Evolutionary conservation across 2,113 vertebrate genomes (phyloP).

Genomic region (Ceuthmochares aereus): DNA sequence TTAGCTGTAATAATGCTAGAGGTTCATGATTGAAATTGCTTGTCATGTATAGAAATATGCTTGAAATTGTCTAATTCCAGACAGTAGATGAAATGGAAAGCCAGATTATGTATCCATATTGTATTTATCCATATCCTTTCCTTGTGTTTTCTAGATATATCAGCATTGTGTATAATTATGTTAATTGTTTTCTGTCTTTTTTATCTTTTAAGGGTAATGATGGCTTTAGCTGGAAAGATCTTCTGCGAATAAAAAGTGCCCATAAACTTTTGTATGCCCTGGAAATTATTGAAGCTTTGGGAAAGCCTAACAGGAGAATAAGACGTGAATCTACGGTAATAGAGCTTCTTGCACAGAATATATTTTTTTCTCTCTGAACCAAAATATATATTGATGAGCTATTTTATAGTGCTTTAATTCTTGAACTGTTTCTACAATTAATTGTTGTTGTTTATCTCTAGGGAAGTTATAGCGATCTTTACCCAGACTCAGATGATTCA

Average conservation of each 20-base stretch:
- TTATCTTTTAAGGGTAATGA: constrained; percentile 83
- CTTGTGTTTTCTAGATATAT: neutral
- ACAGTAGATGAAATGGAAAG: neutral
- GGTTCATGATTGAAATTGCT: neutral
- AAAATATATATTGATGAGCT: neutral
- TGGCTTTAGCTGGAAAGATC: constrained; percentile 95
- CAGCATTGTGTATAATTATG: neutral
- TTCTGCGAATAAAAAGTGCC: constrained; percentile 94
- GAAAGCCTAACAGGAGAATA: constrained; percentile 96
- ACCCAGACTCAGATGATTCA: constrained; percentile 98
- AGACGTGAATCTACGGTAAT: constrained; percentile 93
- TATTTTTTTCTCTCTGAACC: neutral
- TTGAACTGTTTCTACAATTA: neutral
- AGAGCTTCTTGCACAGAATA: neutral
- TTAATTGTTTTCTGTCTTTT: neutral
- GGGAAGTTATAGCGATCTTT: constrained; percentile 98
- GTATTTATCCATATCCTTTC: neutral
- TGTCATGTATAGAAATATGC: neutral
- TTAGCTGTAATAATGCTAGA: neutral
- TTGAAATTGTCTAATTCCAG: neutral
- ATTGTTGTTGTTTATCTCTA: constrained; percentile 54
- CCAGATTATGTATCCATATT: neutral
- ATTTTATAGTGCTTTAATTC: neutral
- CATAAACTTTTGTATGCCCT: constrained; percentile 97
- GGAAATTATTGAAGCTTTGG: constrained; percentile 97